Evolutionary conservation across 2,888 invertebrate species (phyloP).

Genomic region (Dicyrtoma fusca): DNA sequence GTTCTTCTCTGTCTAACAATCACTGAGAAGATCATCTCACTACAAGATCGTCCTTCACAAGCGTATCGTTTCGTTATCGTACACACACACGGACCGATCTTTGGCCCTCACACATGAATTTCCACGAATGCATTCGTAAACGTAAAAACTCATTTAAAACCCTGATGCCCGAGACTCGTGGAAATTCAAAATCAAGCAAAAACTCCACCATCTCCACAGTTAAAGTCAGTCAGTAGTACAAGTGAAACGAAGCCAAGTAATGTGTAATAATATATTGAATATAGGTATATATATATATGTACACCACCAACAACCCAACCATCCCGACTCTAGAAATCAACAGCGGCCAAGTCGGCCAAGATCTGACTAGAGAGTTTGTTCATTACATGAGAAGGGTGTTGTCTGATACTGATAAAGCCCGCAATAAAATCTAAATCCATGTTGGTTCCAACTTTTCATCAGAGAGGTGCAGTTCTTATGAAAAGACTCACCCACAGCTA

Average conservation of each 20-base stretch:
- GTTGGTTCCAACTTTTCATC: background rate
- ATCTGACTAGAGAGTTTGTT: background rate
- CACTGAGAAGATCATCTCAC: too few species aligned
- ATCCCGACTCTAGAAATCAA: background rate
- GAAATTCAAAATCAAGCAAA: too few species aligned
- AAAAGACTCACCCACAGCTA: background rate
- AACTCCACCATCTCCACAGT: too few species aligned
- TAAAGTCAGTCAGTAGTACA: too few species aligned
- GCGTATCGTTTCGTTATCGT: too few species aligned
- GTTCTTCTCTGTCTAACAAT: too few species aligned
- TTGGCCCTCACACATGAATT: slow-evolving; percentile 1
- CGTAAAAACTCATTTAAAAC: too few species aligned
- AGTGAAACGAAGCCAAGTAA: too few species aligned
- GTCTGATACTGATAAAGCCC: slow-evolving; percentile 8
- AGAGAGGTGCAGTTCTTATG: background rate
- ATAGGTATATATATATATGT: background rate
- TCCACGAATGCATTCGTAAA: background rate
- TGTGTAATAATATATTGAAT: background rate
- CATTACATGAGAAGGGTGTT: background rate
- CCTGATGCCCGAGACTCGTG: too few species aligned
- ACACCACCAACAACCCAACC: background rate
- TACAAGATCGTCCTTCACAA: too few species aligned
- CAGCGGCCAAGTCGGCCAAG: background rate
- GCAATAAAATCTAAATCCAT: background rate
- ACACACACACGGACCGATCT: background rate